These are phyloP conservation scores for Rhinopomastus cyanomelas DNA, from an alignment of 2,113 vertebrate genomes.

Conservation along the genomic window DNA sequence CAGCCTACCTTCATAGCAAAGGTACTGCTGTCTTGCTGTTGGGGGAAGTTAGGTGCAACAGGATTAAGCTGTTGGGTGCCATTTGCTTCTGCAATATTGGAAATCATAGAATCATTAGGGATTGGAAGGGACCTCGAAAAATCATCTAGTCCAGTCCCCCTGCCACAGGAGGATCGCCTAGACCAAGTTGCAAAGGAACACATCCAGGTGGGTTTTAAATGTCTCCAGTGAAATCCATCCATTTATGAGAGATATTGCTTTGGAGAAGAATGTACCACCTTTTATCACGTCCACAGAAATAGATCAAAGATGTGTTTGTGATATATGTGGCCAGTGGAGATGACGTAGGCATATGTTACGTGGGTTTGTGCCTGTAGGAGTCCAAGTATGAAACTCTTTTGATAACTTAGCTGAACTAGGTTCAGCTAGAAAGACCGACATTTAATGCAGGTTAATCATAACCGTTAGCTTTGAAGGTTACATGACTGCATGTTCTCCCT, in stretches of 20 bases:
- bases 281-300: neutral
- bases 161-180: too few species aligned
- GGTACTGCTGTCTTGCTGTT: neutral
- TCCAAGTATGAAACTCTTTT: neutral
- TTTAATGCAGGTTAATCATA: neutral
- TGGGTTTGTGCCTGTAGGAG: conserved; percentile 2
- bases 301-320: neutral
- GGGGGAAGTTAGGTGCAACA: neutral
- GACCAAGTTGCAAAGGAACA: too few species aligned
- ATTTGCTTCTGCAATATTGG: neutral
- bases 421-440: conserved; percentile 1
- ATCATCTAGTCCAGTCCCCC: too few species aligned
- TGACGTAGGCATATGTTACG: neutral
- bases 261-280: neutral
- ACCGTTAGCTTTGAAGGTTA: conserved; percentile 30
- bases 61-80: neutral
- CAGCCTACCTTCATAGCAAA: neutral
- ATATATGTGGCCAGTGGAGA: neutral
- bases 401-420: neutral
- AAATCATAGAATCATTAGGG: too few species aligned
- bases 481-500: neutral
- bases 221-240: too few species aligned
- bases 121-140: too few species aligned
- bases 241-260: neutral
- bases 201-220: too few species aligned